Evolutionary conservation across 2,113 vertebrate genomes (phyloP).

Genomic region (Amia ocellicauda): DNA sequence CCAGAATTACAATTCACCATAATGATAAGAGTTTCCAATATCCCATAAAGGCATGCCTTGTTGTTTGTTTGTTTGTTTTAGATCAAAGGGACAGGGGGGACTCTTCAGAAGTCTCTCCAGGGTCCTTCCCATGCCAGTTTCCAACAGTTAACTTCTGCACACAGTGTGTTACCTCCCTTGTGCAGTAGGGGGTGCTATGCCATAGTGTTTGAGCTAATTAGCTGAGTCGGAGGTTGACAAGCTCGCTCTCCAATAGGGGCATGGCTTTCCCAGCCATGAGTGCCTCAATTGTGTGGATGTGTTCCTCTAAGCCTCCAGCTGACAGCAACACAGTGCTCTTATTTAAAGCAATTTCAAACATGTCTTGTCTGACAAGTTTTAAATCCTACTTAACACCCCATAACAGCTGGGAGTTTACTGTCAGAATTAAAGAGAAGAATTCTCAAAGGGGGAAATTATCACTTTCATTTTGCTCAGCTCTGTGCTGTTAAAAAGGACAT

Average conservation of each 20-base stretch:
- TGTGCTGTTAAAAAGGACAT: slow-evolving; percentile 67
- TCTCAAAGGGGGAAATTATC: slow-evolving; percentile 72
- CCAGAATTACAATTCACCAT: no score
- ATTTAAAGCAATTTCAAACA: slow-evolving; percentile 84
- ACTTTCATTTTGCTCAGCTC: slow-evolving; percentile 67
- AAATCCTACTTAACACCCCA: slow-evolving; percentile 79
- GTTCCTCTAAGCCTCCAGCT: slow-evolving; percentile 74
- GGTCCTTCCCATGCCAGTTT: no score
- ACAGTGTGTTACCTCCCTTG: not conserved
- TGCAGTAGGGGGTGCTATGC: slow-evolving; percentile 69
- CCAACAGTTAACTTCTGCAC: no score
- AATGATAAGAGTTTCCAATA: no score
- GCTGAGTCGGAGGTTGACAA: slow-evolving; percentile 35
- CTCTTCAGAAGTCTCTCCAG: no score
- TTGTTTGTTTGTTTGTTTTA: no score
- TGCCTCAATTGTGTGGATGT: slow-evolving; percentile 75
- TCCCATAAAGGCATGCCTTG: no score
- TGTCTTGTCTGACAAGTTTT: slow-evolving; percentile 83
- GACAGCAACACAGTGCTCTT: slow-evolving; percentile 80
- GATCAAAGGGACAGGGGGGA: no score
- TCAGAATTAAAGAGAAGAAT: slow-evolving; percentile 76
- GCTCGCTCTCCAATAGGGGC: slow-evolving; percentile 41
- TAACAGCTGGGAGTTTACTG: slow-evolving; percentile 78
- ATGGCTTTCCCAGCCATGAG: slow-evolving; percentile 65
- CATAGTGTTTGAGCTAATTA: slow-evolving; percentile 44